Base-by-base conservation (phyloP, 2,888 invertebrate species). In the Drosophila hawaiiensis region DNA sequence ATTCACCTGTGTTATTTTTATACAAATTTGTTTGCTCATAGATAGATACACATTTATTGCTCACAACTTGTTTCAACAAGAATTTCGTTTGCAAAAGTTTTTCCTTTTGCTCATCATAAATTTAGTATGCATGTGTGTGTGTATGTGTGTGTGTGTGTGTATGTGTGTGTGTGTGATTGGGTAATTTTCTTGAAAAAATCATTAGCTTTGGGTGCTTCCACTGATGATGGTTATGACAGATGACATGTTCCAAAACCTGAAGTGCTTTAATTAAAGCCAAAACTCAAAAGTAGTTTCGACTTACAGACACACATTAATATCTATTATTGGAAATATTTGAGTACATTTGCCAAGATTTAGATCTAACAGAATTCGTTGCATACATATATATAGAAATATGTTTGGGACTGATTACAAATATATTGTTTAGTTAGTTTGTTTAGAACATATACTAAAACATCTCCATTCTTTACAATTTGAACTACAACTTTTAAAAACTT, bases 1-100 rank as follows among this genome's bases (percentile, higher is more conserved):
- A 54, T 84, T 72, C 78, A 91, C 91, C 87, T 87, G 87, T 75
- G 91, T 89, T 87, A 87, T 87, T 87, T 87, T 76, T 89, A 85
- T 76, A 82, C 74, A 68, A 69, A 47, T 47, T 25, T 47, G 35
- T 73, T 66, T 76, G 47, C 81, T 75, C 86, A 33, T 29, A n/a
- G 50, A 70, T 72, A 89, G 73, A 89, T 77, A 84, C 88, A 88
- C 80, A 90, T 82, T 82, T 81, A 71, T 71, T 63, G 69, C 73
- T 74, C 79, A 73, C 62, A 66, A 78, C 81, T 68, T 76, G 71
- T 39, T 62, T 52, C 53, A 59, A 66, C 71, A 69, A 55, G 29
- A 72, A 49, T 50, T 59, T 47, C 64, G 33, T 67, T 43, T 31
- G 49, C 49, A 31, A 53, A 54, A 19, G n/a, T 74, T 60, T 73